phyloP scores from a whole-genome alignment of 2,888 invertebrate species.

The Cantharis lateralis region DNA sequence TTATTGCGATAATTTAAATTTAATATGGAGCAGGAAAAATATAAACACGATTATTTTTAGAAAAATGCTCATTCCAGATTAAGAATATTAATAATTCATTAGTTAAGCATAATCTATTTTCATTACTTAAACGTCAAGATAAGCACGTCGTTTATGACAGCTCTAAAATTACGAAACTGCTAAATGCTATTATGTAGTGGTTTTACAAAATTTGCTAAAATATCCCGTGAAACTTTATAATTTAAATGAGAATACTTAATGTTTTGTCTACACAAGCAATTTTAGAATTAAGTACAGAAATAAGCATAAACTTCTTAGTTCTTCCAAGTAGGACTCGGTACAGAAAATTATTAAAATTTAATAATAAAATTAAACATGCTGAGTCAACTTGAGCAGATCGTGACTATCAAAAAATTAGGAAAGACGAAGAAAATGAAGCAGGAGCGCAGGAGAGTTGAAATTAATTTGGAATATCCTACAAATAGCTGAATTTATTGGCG shows the following conservation, averaged over 20 bases:
- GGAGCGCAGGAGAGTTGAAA: background rate
- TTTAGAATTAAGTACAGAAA: background rate
- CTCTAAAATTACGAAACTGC: slow-evolving; percentile 10
- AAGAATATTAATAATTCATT: slow-evolving; percentile 17
- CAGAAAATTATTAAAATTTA: background rate
- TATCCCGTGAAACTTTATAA: background rate
- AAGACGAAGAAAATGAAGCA: background rate
- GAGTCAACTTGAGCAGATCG: background rate
- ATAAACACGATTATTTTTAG: background rate
- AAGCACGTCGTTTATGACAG: slow-evolving; percentile 13
- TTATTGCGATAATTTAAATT: background rate
- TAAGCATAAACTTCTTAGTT: background rate
- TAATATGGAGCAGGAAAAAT: background rate
- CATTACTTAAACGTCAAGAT: slow-evolving; percentile 14
- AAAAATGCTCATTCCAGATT: slow-evolving; percentile 5
- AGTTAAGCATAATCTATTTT: slow-evolving; percentile 13
- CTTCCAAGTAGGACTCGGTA: background rate
- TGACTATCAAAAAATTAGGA: background rate
- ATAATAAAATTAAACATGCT: background rate
- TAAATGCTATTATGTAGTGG: slow-evolving; percentile 10
- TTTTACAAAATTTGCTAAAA: slow-evolving; percentile 10
- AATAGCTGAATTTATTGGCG: background rate
- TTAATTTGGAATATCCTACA: background rate
- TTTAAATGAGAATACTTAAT: slow-evolving; percentile 2
- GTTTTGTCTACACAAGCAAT: background rate